phyloP scores from a whole-genome alignment of 2,113 vertebrate species.

The Sylvia atricapilla region DNA sequence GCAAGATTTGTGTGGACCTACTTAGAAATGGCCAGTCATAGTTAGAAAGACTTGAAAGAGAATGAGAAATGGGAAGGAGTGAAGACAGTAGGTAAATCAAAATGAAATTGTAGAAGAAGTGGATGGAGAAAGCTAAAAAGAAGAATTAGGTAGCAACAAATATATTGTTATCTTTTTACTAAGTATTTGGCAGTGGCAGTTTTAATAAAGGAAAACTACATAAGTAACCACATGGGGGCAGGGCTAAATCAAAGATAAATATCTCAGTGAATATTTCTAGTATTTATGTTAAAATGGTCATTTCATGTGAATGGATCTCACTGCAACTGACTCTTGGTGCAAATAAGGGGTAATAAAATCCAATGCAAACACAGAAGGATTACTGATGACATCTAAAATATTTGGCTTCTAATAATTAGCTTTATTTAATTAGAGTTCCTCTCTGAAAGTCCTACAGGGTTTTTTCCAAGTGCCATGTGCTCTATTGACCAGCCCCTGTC shows the following conservation, averaged over 20 bases:
- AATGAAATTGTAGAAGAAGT: not conserved
- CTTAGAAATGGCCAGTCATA: not conserved
- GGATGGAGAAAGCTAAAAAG: not conserved
- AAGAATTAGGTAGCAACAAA: not conserved
- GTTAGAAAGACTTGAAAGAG: not conserved
- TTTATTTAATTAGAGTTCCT: not conserved
- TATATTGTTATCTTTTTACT: not conserved
- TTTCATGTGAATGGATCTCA: not conserved
- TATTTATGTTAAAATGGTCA: not conserved
- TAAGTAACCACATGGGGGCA: constrained; percentile 47
- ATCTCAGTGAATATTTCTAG: not conserved
- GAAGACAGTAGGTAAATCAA: not conserved
- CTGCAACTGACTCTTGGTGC: not conserved
- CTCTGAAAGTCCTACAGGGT: not conserved
- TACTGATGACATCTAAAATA: not conserved
- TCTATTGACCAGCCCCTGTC: not conserved
- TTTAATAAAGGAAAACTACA: not conserved
- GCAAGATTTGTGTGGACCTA: not conserved
- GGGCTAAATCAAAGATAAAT: constrained; percentile 43
- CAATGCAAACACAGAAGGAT: not conserved
- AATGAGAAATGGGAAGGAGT: not conserved
- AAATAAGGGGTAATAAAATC: not conserved
- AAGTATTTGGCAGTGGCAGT: not conserved
- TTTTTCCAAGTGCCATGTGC: not conserved
- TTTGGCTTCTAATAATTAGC: not conserved